Evolutionary conservation across 1,140 invertebrate genomes (phyloP), one percentile per base, ranked within the genome.

Genomic region (Ceratina japonica): DNA sequence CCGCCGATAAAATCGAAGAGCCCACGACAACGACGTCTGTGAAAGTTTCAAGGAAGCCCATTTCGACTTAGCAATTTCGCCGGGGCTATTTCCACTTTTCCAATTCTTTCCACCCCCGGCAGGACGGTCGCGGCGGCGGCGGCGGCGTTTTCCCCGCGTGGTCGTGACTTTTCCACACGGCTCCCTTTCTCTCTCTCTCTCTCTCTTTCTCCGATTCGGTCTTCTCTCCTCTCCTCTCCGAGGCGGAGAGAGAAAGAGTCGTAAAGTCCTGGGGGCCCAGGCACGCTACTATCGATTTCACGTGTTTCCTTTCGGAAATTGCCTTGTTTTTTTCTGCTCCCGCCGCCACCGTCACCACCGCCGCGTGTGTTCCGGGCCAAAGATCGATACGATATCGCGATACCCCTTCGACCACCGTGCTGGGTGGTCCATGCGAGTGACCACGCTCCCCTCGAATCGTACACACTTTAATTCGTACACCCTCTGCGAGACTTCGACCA

Each of bases 241-340:
- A 31, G 27, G 4, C 2, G 27, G 4, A 4, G 27, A 31, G 27
- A 31, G 18, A 64, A 24, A 68, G 61, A 78, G 71, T 75, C 82
- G 75, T 81, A 85, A 84, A 85, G 79, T 70, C 69, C 69, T 73
- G 73, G 78, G 66, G 59, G 64, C 52, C 27, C 27, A 31, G 27
- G 27, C 27, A 31, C 64, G 20, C 63, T 56, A 74, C 82, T 87
- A 87, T 87, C 83, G 86, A 87, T 87, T 87, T 84, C 82, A 58
- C 80, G 79, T 85, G 83, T 87, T 87, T 87, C 86, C 77, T 85
- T 87, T 83, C 86, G 83, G 83, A 84, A 87, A 87, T 87, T 85
- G 73, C 80, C 66, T 84, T 84, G 82, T 87, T 87, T 87, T 84
- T 84, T 77, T 76, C 62, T 69, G 20, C 37, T 22, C 51, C 22